Percentiles rank a stretch among this genome's conserved stretches.
Conservation (phyloP, 2,113 vertebrate genomes). For the Albula goreensis region DNA sequence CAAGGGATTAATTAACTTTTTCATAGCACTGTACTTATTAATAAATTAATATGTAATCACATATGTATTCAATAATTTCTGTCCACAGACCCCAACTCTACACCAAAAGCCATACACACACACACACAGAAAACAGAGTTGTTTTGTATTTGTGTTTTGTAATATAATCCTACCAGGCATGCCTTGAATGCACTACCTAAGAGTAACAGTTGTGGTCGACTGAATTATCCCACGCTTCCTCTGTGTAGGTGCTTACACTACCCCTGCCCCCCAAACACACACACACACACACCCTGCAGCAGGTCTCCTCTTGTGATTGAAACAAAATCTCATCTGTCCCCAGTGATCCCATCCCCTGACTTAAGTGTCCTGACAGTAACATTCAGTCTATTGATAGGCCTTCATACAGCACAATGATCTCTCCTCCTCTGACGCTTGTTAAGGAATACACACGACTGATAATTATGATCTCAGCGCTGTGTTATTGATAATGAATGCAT, state of each 20-base stretch:
- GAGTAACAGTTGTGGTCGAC: neutral
- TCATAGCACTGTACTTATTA: too few species aligned
- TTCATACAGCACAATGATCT: neutral
- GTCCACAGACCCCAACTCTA: too few species aligned
- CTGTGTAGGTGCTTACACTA: neutral
- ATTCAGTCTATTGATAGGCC: neutral
- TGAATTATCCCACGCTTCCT: neutral
- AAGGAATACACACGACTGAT: too few species aligned
- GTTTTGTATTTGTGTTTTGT: neutral
- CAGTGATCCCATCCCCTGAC: neutral
- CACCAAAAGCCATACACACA: too few species aligned
- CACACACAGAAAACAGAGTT: neutral
- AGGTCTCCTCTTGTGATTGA: slow-evolving; percentile 8
- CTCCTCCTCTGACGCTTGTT: too few species aligned
- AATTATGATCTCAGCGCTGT: neutral
- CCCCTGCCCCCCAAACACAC: too few species aligned
- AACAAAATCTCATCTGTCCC: neutral
- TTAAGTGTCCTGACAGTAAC: neutral
- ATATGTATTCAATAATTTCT: too few species aligned
- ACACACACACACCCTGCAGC: too few species aligned
- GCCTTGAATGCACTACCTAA: neutral
- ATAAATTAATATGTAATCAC: too few species aligned
- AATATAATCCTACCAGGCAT: slow-evolving; percentile 11
- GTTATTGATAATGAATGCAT: neutral
- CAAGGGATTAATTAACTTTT: too few species aligned